Conservation (phyloP, 2,113 vertebrate species). For the Willisornis vidua region DNA sequence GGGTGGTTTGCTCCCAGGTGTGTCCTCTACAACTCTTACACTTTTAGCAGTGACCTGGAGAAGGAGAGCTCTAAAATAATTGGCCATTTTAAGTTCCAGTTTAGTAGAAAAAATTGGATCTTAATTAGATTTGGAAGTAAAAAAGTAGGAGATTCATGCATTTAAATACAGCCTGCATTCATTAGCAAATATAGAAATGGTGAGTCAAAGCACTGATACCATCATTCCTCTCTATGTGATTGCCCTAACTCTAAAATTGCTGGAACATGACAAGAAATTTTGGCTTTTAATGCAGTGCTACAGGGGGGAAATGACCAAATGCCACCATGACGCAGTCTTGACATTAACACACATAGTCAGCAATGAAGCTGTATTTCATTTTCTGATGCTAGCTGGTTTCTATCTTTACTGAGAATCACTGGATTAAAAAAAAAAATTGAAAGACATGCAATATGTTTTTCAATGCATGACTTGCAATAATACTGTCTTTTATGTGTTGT, state of each 20-base stretch:
- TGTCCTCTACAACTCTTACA: background rate
- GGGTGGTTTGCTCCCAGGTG: background rate
- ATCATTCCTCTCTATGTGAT: background rate
- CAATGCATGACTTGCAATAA: conserved; percentile 20
- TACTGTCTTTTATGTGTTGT: conserved; percentile 36
- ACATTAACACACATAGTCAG: background rate
- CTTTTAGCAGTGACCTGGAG: background rate
- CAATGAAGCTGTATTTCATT: background rate
- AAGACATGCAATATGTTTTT: background rate
- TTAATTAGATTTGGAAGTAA: background rate
- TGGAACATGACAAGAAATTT: background rate
- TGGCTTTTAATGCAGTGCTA: background rate
- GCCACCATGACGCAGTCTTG: background rate
- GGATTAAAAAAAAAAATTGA: background rate
- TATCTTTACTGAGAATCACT: background rate
- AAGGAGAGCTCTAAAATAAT: background rate
- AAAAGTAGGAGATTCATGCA: background rate
- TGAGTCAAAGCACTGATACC: background rate
- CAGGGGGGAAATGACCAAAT: background rate
- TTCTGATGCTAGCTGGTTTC: background rate
- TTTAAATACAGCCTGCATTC: background rate
- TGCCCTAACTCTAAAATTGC: background rate
- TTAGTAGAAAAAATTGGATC: background rate
- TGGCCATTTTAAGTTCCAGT: background rate
- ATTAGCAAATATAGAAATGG: conserved; percentile 28